These are phyloP conservation scores for Orycteropus afer DNA, from an alignment of 2,113 vertebrate genomes.

Conservation along the genomic window DNA sequence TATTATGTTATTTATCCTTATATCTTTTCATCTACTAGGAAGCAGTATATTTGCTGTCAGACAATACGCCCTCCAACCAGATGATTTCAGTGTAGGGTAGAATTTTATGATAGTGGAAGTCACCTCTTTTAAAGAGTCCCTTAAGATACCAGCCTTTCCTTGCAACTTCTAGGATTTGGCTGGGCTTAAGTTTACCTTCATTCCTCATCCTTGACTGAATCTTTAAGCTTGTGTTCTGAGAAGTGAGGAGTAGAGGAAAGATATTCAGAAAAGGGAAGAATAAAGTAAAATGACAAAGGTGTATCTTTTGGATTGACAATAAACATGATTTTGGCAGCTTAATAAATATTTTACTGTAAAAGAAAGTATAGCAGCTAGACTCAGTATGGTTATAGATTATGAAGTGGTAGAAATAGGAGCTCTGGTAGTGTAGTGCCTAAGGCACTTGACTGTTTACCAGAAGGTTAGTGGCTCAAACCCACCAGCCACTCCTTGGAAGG, in stretches of 20 bases:
- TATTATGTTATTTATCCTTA: neutral
- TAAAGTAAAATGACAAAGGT: slow-evolving; percentile 18
- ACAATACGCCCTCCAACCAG: neutral
- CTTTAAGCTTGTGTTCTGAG: neutral
- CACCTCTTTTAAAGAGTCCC: neutral
- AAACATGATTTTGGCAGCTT: neutral
- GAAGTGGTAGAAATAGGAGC: no score
- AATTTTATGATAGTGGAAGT: neutral
- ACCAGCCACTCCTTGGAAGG: no score
- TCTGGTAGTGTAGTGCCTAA: no score
- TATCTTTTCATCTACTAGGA: neutral
- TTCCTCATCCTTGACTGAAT: neutral
- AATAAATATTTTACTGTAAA: neutral
- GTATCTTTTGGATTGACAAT: neutral
- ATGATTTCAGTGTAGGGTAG: neutral
- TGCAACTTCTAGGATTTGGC: neutral
- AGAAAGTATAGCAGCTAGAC: neutral
- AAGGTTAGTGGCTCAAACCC: no score
- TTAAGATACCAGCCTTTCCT: neutral
- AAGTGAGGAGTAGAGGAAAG: neutral
- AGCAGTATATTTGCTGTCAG: slow-evolving; percentile 16
- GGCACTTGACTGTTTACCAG: no score
- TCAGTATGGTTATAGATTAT: neutral
- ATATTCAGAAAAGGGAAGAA: neutral
- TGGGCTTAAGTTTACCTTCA: neutral